A percentile compares a stretch with the other conserved stretches of the same genome.
These are phyloP conservation scores for Ceyx margarethae DNA, from an alignment of 2,113 vertebrate genomes.

Conservation along the genomic window DNA sequence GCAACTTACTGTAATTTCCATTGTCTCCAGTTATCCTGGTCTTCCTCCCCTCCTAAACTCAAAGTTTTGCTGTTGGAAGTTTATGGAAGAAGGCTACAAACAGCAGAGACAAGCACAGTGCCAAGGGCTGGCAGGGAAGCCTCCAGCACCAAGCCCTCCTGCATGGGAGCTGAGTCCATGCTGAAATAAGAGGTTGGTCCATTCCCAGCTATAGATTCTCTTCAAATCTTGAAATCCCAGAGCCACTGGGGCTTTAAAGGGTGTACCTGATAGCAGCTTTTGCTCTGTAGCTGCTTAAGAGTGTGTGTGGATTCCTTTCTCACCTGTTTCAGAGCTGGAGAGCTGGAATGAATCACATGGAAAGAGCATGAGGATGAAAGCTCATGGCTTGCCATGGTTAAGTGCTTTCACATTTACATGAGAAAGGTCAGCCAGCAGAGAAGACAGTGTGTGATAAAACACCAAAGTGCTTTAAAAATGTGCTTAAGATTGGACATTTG, in stretches of 20 bases:
- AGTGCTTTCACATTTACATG: constrained; percentile 44
- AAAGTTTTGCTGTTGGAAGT: neutral
- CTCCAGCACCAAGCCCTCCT: neutral
- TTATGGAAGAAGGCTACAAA: neutral
- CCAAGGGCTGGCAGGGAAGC: neutral
- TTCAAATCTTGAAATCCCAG: neutral
- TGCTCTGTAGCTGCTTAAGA: neutral
- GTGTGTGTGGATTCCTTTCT: neutral
- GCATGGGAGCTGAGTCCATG: rapidly evolving
- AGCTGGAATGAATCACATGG: neutral
- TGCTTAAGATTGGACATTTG: neutral
- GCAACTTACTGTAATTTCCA: neutral
- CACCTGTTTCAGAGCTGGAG: neutral
- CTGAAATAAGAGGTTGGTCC: neutral
- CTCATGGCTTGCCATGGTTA: neutral
- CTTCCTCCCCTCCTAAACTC: neutral
- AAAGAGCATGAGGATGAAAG: neutral
- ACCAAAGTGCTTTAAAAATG: neutral
- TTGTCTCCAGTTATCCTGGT: neutral
- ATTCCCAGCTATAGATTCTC: neutral
- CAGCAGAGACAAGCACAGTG: neutral
- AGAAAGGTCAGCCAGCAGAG: constrained; percentile 52
- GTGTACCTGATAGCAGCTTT: neutral
- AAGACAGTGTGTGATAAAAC: neutral
- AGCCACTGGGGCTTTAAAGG: neutral